Conservation (phyloP, 2,888 invertebrate genomes). For the Salpingus planirostris region DNA sequence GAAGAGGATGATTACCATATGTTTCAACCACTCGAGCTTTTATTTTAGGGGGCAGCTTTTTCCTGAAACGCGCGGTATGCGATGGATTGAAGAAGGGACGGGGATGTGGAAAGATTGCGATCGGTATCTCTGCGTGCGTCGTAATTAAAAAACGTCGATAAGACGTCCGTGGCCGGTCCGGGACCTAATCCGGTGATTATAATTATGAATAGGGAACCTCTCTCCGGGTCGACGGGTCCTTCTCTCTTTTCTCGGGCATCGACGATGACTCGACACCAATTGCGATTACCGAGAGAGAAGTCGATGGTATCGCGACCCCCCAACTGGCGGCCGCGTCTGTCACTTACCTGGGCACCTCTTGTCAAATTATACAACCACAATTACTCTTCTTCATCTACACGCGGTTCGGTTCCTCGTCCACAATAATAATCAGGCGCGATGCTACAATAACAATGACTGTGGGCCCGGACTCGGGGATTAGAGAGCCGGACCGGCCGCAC, state of each 20-base stretch:
- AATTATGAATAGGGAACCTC: slow-evolving; percentile 13
- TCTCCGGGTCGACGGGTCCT: background rate
- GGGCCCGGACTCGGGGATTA: slow-evolving; percentile 7
- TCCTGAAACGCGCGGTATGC: background rate
- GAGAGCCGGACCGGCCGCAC: background rate
- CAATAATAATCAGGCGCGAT: slow-evolving; percentile 7
- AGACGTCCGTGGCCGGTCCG: slow-evolving; percentile 11
- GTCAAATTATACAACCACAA: slow-evolving; percentile 36
- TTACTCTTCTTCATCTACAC: slow-evolving; percentile 30
- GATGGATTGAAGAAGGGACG: background rate
- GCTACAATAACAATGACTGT: slow-evolving; percentile 17
- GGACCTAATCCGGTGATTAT: slow-evolving; percentile 20
- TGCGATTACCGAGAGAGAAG: slow-evolving; percentile 29
- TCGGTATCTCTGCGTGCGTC: slow-evolving; percentile 3
- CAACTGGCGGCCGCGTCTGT: slow-evolving; percentile 37
- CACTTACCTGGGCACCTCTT: slow-evolving; percentile 39
- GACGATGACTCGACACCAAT: slow-evolving; percentile 30
- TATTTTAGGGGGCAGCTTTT: background rate
- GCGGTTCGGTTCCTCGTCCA: slow-evolving; percentile 12
- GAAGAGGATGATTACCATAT: no score
- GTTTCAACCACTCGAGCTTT: slow-evolving; percentile 1
- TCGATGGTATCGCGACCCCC: slow-evolving; percentile 38
- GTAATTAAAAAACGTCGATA: slow-evolving; percentile 13
- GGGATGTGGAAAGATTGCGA: slow-evolving; percentile 4
- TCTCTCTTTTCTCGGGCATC: background rate